Evolutionary conservation across 2,113 vertebrate genomes (phyloP).

Genomic region (Oreochromis tanganicae): DNA sequence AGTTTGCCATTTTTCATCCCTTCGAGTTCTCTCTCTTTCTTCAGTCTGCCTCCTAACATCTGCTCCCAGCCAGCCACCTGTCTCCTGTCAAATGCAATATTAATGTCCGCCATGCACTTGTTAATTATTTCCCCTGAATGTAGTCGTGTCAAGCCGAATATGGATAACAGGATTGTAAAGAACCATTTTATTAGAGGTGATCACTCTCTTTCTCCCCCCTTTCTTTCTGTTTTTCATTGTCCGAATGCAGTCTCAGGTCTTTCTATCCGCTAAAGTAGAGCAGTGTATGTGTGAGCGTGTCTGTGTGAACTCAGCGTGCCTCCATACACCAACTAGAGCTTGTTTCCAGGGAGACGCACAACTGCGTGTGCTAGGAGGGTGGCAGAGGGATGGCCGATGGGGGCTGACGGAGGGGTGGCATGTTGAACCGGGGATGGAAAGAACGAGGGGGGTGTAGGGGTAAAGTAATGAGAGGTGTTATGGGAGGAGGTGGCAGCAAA

Average conservation of each 20-base stretch:
- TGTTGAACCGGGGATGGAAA: slow-evolving; percentile 31
- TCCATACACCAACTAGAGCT: slow-evolving; percentile 45
- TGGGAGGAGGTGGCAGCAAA: slow-evolving; percentile 50
- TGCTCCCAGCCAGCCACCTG: slow-evolving; percentile 67
- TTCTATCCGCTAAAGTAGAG: slow-evolving; percentile 44
- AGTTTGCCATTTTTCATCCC: background rate
- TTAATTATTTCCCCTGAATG: slow-evolving; percentile 67
- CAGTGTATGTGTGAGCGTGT: slow-evolving; percentile 18
- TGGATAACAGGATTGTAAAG: slow-evolving; percentile 57
- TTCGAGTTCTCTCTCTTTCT: background rate
- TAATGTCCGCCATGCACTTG: slow-evolving; percentile 61
- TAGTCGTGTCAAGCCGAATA: slow-evolving; percentile 53
- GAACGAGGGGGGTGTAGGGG: slow-evolving; percentile 1
- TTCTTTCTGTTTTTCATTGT: background rate
- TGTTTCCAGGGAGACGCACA: slow-evolving; percentile 70
- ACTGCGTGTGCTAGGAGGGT: slow-evolving; percentile 67
- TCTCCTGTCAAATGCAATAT: slow-evolving; percentile 64
- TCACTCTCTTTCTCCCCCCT: slow-evolving; percentile 44
- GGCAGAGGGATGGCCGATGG: slow-evolving; percentile 58
- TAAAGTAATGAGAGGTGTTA: slow-evolving; percentile 64
- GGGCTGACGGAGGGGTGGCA: slow-evolving; percentile 50
- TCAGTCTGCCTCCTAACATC: slow-evolving; percentile 53
- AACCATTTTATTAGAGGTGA: slow-evolving; percentile 58
- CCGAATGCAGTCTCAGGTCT: slow-evolving; percentile 50
- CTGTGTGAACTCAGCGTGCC: slow-evolving; percentile 39